A percentile compares a stretch with the other conserved stretches of the same genome.
These are phyloP conservation scores for Leuctra nigra DNA, from an alignment of 2,888 invertebrate genomes.

Conservation along the genomic window DNA sequence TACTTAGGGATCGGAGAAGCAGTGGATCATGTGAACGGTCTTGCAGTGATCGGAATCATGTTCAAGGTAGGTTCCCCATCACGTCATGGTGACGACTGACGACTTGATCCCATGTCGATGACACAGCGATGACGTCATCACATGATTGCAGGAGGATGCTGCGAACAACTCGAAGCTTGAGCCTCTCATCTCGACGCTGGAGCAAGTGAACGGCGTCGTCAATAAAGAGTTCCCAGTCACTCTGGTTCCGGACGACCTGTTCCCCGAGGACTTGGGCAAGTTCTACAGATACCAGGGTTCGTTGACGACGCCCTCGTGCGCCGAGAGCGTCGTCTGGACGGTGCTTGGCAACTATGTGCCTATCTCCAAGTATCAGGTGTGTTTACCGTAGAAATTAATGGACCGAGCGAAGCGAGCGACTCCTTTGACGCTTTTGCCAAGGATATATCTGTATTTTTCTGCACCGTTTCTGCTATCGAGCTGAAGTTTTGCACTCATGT, in stretches of 20 bases:
- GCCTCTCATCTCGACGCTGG: slow-evolving; percentile 29
- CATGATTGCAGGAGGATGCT: slow-evolving; percentile 32
- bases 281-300: slow-evolving; percentile 67
- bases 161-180: slow-evolving; percentile 33
- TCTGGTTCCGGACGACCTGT: slow-evolving; percentile 41
- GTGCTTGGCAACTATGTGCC: slow-evolving; percentile 50
- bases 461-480: too few species aligned
- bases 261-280: slow-evolving; percentile 47
- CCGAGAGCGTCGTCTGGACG: slow-evolving; percentile 69
- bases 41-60: slow-evolving; percentile 57
- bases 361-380: slow-evolving; percentile 46
- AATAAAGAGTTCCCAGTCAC: slow-evolving; percentile 24
- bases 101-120: too few species aligned
- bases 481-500: too few species aligned
- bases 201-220: neutral
- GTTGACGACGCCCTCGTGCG: slow-evolving; percentile 66
- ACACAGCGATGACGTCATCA: neutral
- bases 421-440: too few species aligned
- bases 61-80: slow-evolving; percentile 54
- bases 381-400: too few species aligned
- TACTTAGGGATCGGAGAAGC: slow-evolving; percentile 48
- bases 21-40: slow-evolving; percentile 45
- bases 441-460: too few species aligned
- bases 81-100: too few species aligned
- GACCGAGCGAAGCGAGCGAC: too few species aligned